phyloP scores from a whole-genome alignment of 2,888 invertebrate genomes.

The Drosophila atroscutellata region DNA sequence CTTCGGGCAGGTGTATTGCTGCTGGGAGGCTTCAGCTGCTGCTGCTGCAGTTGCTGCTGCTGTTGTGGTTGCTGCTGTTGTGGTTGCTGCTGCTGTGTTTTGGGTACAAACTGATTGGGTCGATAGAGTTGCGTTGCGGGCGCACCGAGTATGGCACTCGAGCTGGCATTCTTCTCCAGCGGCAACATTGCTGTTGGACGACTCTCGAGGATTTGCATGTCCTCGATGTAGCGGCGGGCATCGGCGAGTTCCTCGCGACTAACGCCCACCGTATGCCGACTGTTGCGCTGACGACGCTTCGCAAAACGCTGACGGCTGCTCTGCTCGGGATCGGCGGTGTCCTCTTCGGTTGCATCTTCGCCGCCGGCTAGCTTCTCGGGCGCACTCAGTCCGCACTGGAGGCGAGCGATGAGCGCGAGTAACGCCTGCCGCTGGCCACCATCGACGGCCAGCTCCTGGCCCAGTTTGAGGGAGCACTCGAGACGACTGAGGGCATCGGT shows the following conservation, averaged over 20 bases:
- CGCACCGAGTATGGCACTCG: constrained; percentile 82
- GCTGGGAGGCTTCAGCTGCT: constrained; percentile 13
- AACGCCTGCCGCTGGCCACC: constrained; percentile 87
- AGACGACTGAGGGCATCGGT: constrained; percentile 91
- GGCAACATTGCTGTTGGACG: constrained; percentile 70
- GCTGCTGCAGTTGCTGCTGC: constrained; percentile 1
- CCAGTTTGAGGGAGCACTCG: constrained; percentile 89
- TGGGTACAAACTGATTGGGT: constrained; percentile 83
- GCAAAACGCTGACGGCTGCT: constrained; percentile 85
- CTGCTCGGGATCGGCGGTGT: constrained; percentile 69
- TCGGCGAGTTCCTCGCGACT: constrained; percentile 92
- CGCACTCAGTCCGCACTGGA: constrained; percentile 87
- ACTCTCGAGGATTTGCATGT: constrained; percentile 86
- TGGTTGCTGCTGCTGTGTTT: constrained; percentile 9
- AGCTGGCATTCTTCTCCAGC: constrained; percentile 85
- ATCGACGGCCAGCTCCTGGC: constrained; percentile 85
- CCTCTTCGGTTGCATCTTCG: not conserved
- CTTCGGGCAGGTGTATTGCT: constrained; percentile 44
- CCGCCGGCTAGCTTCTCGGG: constrained; percentile 72
- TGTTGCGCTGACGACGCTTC: constrained; percentile 88
- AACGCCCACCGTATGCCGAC: constrained; percentile 93
- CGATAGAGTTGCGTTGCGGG: constrained; percentile 71
- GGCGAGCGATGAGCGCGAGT: constrained; percentile 89
- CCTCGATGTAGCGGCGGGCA: constrained; percentile 91
- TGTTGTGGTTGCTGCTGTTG: constrained; percentile 12